Evolutionary conservation across 2,888 invertebrate genomes (phyloP).

Genomic region (Drosophila conformis): DNA sequence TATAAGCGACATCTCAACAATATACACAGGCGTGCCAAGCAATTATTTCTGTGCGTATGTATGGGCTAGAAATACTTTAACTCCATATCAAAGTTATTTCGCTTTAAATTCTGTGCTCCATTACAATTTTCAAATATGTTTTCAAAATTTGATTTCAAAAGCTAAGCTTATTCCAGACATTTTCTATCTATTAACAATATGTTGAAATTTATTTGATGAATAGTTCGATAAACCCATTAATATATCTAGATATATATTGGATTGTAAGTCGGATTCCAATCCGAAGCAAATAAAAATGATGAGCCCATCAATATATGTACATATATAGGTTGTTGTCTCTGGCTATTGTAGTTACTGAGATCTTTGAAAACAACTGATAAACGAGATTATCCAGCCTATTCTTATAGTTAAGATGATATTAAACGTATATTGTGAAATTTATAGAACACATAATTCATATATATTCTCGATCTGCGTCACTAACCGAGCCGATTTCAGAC

Average conservation of each 20-base stretch:
- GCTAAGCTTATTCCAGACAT: not conserved
- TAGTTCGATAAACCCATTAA: not conserved
- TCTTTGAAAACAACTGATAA: not conserved
- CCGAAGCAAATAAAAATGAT: not conserved
- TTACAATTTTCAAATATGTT: not conserved
- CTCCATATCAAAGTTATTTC: not conserved
- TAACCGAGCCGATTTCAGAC: not conserved
- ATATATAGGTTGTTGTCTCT: not conserved
- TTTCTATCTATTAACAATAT: not conserved
- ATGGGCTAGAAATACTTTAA: not conserved
- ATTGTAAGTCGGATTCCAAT: not conserved
- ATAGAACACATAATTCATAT: not conserved
- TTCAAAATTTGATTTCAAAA: no score
- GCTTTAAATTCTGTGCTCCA: not conserved
- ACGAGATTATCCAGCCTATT: not conserved
- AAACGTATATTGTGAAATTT: not conserved
- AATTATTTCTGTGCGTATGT: conserved; percentile 11
- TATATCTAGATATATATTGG: not conserved
- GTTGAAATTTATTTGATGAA: not conserved
- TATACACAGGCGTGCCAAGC: not conserved
- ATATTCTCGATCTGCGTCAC: not conserved
- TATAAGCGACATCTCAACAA: not conserved
- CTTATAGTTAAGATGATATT: not conserved
- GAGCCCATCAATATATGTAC: not conserved
- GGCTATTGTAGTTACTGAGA: not conserved